These are phyloP conservation scores for Dendrolimus pini DNA, from an alignment of 2,888 invertebrate species.

Conservation along the genomic window DNA sequence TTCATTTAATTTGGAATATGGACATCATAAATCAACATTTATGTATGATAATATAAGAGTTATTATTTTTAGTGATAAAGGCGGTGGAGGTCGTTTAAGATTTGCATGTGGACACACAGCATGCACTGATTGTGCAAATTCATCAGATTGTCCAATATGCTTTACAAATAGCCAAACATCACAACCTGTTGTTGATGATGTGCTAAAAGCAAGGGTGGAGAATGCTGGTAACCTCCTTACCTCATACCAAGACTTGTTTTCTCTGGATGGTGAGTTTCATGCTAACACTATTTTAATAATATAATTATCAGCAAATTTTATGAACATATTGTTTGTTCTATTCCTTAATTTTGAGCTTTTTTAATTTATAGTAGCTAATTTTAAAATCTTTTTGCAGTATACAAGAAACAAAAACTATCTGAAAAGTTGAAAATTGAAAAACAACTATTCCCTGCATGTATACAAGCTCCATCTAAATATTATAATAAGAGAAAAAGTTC, in stretches of 20 bases:
- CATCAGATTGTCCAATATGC: slow-evolving; percentile 14
- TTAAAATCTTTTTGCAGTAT: slow-evolving; percentile 35
- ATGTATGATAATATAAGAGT: too few relatives aligned
- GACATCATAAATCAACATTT: too few relatives aligned
- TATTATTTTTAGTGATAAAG: slow-evolving; percentile 37
- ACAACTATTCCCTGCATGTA: slow-evolving; percentile 59
- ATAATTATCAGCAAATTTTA: not conserved
- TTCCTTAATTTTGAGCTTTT: slow-evolving; percentile 2
- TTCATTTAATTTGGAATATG: too few relatives aligned
- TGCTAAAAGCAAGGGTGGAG: slow-evolving; percentile 29
- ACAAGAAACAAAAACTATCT: slow-evolving; percentile 39
- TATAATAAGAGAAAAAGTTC: slow-evolving; percentile 52
- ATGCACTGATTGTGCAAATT: slow-evolving; percentile 42
- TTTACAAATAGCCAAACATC: not conserved
- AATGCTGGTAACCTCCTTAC: slow-evolving; percentile 35
- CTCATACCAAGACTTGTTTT: slow-evolving; percentile 41
- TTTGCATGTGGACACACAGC: slow-evolving; percentile 52
- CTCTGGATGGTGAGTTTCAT: slow-evolving; percentile 41
- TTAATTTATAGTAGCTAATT: slow-evolving; percentile 2
- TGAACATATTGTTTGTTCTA: not conserved
- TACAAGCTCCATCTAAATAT: slow-evolving; percentile 59
- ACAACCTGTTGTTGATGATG: slow-evolving; percentile 26
- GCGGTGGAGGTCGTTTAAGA: slow-evolving; percentile 33
- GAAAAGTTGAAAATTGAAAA: slow-evolving; percentile 55
- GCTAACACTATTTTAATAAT: not conserved